These are phyloP conservation scores for Stichopus chloronotus DNA, from an alignment of 35 echinoderm and acorn worm genomes.

Conservation along the genomic window DNA sequence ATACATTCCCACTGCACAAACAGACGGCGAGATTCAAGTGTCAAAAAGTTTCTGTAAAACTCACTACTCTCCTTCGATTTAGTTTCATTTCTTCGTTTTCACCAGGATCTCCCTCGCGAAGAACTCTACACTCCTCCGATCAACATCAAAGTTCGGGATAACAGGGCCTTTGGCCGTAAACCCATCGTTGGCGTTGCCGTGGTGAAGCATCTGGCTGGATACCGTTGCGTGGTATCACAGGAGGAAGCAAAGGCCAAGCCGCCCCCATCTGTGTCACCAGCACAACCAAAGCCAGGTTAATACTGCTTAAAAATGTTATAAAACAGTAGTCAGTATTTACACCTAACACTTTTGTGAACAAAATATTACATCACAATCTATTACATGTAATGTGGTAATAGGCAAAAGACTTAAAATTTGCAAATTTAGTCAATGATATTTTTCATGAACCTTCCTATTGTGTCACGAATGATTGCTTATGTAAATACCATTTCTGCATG, in stretches of 20 bases:
- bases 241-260: not conserved
- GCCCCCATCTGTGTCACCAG: not conserved
- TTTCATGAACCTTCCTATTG: no score
- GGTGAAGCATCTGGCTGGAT: constrained; percentile 77
- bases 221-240: constrained; percentile 46
- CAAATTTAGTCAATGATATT: no score
- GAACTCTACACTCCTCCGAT: constrained; percentile 99
- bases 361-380: no score
- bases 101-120: constrained; percentile 91
- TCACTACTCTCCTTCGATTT: no score
- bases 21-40: no score
- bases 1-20: no score
- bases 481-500: no score
- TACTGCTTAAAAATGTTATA: not conserved
- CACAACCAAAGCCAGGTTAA: not conserved
- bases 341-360: no score
- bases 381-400: no score
- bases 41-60: no score
- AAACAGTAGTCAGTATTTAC: not conserved
- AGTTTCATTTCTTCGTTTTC: not conserved
- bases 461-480: no score
- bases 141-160: constrained; percentile 94
- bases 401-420: no score
- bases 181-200: constrained; percentile 80
- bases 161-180: constrained; percentile 96